phyloP scores from a whole-genome alignment of 1,140 invertebrate genomes.

The Cydia pomonella region DNA sequence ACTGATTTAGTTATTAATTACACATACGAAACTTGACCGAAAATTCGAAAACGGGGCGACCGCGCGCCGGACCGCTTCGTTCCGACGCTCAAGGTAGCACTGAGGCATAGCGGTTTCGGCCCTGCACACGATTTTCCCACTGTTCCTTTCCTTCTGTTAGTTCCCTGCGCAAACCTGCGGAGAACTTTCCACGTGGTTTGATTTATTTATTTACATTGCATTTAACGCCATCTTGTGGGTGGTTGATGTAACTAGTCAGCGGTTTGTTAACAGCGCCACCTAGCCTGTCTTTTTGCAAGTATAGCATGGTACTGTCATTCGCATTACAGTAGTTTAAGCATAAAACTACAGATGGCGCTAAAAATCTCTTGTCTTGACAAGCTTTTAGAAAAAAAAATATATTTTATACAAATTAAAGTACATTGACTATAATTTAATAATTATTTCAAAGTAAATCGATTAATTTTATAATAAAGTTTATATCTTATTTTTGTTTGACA shows the following conservation, averaged over 20 bases:
- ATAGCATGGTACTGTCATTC: not conserved
- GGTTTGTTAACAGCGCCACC: slow-evolving; percentile 22
- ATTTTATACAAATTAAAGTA: too few relatives aligned
- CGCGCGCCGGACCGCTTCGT: slow-evolving; percentile 33
- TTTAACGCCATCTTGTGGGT: slow-evolving; percentile 52
- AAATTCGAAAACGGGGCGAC: slow-evolving; percentile 4
- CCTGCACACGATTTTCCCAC: slow-evolving; percentile 57
- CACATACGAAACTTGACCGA: slow-evolving; percentile 20
- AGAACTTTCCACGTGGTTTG: slow-evolving; percentile 67
- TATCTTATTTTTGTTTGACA: not conserved
- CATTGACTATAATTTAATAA: too few relatives aligned
- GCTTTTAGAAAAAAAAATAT: too few relatives aligned
- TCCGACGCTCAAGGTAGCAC: slow-evolving; percentile 56
- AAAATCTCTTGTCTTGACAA: not conserved
- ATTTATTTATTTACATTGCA: slow-evolving; percentile 42
- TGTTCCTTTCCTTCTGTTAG: slow-evolving; percentile 59
- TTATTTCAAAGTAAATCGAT: too few relatives aligned
- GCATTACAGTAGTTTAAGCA: not conserved
- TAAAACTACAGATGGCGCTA: not conserved
- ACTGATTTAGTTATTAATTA: slow-evolving; percentile 9
- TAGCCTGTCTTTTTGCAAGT: not conserved
- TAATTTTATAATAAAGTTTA: too few relatives aligned
- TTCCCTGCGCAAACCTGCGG: slow-evolving; percentile 67
- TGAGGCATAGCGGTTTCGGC: slow-evolving; percentile 53
- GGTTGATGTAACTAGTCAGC: slow-evolving; percentile 35